Conservation (phyloP, 2,888 invertebrate species). For the Tenthredo distinguenda region DNA sequence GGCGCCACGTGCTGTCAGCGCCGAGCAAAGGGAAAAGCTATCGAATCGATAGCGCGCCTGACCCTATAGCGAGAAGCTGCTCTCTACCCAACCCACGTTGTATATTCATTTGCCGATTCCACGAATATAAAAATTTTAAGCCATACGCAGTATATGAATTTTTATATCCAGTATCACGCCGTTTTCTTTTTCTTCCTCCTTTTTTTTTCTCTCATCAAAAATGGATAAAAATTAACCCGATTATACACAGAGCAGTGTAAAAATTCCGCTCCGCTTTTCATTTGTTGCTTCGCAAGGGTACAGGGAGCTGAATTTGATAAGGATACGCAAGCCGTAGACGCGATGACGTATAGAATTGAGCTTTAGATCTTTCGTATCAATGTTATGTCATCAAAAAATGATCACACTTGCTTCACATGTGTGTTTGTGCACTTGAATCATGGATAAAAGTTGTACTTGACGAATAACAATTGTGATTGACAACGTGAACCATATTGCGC, state of each 20-base stretch:
- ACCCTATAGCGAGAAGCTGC: constrained; percentile 4
- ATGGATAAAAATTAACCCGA: background rate
- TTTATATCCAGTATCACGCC: background rate
- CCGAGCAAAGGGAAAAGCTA: constrained; percentile 18
- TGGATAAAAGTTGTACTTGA: background rate
- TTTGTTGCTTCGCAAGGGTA: background rate
- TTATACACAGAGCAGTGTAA: background rate
- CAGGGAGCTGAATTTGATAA: background rate
- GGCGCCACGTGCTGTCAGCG: constrained; percentile 33
- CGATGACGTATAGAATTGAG: background rate
- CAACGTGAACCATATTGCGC: background rate
- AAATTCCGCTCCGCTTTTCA: background rate
- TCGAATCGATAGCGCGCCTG: constrained; percentile 38
- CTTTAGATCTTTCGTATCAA: background rate
- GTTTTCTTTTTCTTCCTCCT: no score
- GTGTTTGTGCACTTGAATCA: background rate
- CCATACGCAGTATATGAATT: background rate
- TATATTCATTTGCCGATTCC: background rate
- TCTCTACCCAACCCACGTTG: background rate
- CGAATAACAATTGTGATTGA: background rate
- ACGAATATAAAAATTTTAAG: background rate
- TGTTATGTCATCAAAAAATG: background rate
- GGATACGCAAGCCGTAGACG: background rate
- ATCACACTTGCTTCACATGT: background rate
- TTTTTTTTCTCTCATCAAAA: background rate